Percentiles rank a stretch among this genome's conserved stretches.
phyloP scores from a whole-genome alignment of 1,140 invertebrate genomes.

The Caerostris darwini region DNA sequence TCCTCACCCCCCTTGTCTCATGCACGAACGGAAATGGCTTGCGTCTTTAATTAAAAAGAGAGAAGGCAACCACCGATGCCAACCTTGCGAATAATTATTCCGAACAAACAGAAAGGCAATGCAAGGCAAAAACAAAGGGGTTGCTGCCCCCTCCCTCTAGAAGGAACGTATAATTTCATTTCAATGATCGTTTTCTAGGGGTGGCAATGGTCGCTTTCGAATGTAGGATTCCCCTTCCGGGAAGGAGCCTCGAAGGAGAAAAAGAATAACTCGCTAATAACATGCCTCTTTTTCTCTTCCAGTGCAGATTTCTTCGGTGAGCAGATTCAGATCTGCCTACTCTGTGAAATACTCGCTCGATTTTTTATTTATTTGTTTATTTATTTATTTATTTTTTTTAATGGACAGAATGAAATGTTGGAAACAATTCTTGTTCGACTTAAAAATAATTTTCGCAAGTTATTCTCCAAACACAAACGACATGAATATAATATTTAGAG shows the following conservation, averaged over 20 bases:
- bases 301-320: not conserved
- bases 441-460: not conserved
- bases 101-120: not conserved
- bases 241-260: not conserved
- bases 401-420: too few species aligned
- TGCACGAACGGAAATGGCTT: conserved; percentile 30
- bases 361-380: too few species aligned
- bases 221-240: not conserved
- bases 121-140: conserved; percentile 32
- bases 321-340: not conserved
- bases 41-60: conserved; percentile 67
- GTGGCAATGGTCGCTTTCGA: not conserved
- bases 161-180: conserved; percentile 67
- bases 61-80: conserved; percentile 7
- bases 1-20: not conserved
- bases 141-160: not conserved
- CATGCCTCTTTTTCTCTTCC: not conserved
- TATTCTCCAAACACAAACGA: not conserved
- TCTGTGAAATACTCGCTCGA: not conserved
- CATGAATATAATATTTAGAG: not conserved
- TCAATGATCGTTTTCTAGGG: conserved; percentile 45
- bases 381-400: too few species aligned
- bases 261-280: not conserved
- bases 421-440: too few species aligned
- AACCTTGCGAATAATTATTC: conserved; percentile 62